Evolutionary conservation across 2,888 invertebrate species (phyloP), one percentile per base, ranked within the genome.

Genomic region (Xanthostigma xanthostigma): DNA sequence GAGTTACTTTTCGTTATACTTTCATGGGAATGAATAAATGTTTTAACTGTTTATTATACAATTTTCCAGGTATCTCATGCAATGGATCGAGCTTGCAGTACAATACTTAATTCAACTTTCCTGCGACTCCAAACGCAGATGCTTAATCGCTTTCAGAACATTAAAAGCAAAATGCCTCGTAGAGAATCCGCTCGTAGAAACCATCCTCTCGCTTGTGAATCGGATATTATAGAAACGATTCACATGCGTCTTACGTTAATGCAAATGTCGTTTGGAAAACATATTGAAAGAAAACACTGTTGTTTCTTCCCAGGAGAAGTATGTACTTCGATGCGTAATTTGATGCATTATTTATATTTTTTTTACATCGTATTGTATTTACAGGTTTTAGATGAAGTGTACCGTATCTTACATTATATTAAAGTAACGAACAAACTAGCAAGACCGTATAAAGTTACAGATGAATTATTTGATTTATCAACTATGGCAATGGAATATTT

Each of bases 401-500:
- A 85, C 63, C 81, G 84, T 61, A 88, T 94, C 64, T 71, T 93
- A 58, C 76, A 81, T 57, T 87, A 89, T 64, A 79, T 94, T 55
- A 84, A 84, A 71, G 78, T 78, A 55, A 88, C 86, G 55, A 81
- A 84, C 33, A 87, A 85, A 64, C 68, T 90, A 58, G 84, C 84
- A 54, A 76, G 90, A 60, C 90, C 93, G 42, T 93, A 89, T 67
- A 90, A 91, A 68, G 89, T 94, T 51, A 90, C 92, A 9, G 93
- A 93, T 70, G 93, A 94, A 67, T 72, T 94, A 49, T 90, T 92
- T 69, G 94, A 94, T 71, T 75, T 94, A 54, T 92, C 92, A 38
- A 91, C 92, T 38, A 94, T 94, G 94, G 94, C 94, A 36, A 93
- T 94, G 93, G 94, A 94, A 68, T 93, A 93, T 68, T 94, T 94